phyloP scores from a whole-genome alignment of 2,888 invertebrate species.

The Leptinotarsa haldemani region DNA sequence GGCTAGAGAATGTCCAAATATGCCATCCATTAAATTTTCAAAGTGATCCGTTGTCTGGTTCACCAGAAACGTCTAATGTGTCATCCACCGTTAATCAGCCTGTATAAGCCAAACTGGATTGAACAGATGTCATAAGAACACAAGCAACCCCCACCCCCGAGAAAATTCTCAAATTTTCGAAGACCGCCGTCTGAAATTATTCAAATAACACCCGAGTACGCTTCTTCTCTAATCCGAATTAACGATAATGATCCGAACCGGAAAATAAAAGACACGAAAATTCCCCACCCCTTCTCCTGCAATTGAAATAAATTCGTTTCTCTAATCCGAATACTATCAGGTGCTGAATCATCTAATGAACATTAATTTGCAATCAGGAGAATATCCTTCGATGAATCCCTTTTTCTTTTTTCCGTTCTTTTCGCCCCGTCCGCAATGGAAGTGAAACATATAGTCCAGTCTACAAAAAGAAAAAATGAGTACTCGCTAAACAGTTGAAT shows the following conservation, averaged over 20 bases:
- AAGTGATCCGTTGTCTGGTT: no score
- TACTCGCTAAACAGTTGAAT: no score
- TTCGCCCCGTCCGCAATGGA: slow-evolving; percentile 31
- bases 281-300: slow-evolving; percentile 28
- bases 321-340: slow-evolving; percentile 39
- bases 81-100: no score
- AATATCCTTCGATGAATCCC: slow-evolving; percentile 35
- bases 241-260: slow-evolving; percentile 33
- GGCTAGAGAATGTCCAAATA: no score
- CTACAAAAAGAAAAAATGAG: no score
- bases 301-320: slow-evolving; percentile 35
- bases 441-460: slow-evolving; percentile 33
- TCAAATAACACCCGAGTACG: slow-evolving; percentile 25
- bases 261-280: slow-evolving; percentile 34
- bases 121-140: not conserved
- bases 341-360: slow-evolving; percentile 43
- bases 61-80: no score
- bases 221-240: slow-evolving; percentile 32
- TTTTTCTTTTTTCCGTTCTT: slow-evolving; percentile 29
- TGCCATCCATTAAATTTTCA: no score
- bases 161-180: not conserved
- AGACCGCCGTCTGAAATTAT: slow-evolving; percentile 29
- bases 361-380: slow-evolving; percentile 41
- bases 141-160: not conserved
- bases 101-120: not conserved